These are phyloP conservation scores for Ceratina calcarata DNA, from an alignment of 1,140 invertebrate genomes.

Conservation along the genomic window DNA sequence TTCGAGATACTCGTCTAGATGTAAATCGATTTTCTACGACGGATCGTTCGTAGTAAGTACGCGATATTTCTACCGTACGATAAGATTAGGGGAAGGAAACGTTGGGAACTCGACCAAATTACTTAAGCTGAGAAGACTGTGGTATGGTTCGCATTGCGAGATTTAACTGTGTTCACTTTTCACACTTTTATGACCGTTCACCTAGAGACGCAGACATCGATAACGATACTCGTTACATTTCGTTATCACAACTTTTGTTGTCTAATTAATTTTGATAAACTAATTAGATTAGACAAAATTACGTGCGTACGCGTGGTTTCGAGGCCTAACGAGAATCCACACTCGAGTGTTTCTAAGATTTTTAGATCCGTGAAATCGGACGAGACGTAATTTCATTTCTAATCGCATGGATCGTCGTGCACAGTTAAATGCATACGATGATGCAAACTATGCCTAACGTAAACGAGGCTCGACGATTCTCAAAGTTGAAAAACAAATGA, in stretches of 20 bases:
- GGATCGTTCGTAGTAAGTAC: conserved; percentile 15
- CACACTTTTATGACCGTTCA: neutral
- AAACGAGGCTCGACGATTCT: conserved; percentile 23
- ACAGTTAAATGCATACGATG: conserved; percentile 32
- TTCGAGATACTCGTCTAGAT: conserved; percentile 34
- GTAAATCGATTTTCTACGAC: conserved; percentile 27
- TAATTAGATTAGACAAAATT: no score
- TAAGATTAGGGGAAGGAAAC: conserved; percentile 47
- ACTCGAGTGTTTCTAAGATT: no score
- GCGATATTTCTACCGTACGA: conserved; percentile 32
- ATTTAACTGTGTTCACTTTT: conserved; percentile 5
- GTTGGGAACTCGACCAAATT: conserved; percentile 60
- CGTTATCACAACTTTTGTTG: no score
- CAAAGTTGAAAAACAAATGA: conserved; percentile 44
- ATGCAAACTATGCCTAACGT: conserved; percentile 58
- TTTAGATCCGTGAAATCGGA: no score
- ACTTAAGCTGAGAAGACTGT: conserved; percentile 52
- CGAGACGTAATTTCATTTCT: no score
- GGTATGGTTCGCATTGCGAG: conserved; percentile 59
- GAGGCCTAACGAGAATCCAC: no score
- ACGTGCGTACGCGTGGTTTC: no score
- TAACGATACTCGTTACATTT: no score
- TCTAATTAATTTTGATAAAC: no score
- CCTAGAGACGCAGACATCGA: neutral
- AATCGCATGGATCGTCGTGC: neutral